phyloP scores from a whole-genome alignment of 2,888 invertebrate species.

The Drosophila atripex region DNA sequence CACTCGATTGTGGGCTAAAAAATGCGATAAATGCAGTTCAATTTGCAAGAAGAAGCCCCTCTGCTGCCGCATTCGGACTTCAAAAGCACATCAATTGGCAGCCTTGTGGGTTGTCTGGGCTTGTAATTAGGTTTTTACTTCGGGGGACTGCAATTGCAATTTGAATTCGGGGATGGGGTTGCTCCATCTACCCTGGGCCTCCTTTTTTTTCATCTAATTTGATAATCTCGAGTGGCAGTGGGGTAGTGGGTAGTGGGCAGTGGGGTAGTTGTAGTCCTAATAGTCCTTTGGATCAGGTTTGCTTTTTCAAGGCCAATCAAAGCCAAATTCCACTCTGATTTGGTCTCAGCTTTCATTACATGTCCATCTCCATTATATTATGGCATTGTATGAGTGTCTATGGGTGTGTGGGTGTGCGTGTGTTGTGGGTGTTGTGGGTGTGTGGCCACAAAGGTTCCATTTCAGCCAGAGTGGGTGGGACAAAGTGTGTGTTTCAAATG shows the following conservation, averaged over 20 bases:
- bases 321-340: slow-evolving; percentile 41
- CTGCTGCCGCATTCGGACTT: not conserved
- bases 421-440: slow-evolving; percentile 25
- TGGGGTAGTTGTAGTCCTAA: not conserved
- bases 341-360: slow-evolving; percentile 62
- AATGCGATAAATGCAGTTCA: not conserved
- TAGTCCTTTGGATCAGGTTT: not conserved
- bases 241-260: not conserved
- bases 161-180: not conserved
- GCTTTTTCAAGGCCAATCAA: slow-evolving; percentile 60
- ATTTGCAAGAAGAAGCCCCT: not conserved
- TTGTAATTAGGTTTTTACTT: slow-evolving; percentile 8
- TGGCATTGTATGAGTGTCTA: slow-evolving; percentile 8
- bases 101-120: not conserved
- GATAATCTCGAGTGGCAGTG: slow-evolving; percentile 13
- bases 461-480: slow-evolving; percentile 3
- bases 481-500: slow-evolving; percentile 43
- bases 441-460: slow-evolving; percentile 40
- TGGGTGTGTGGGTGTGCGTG: slow-evolving; percentile 15
- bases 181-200: not conserved
- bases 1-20: not conserved
- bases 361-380: slow-evolving; percentile 52
- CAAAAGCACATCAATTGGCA: slow-evolving; percentile 4
- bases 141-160: not conserved
- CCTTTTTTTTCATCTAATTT: slow-evolving; percentile 3